These are phyloP conservation scores for Pseudorasbora parva DNA, from an alignment of 2,113 vertebrate genomes.

Conservation along the genomic window DNA sequence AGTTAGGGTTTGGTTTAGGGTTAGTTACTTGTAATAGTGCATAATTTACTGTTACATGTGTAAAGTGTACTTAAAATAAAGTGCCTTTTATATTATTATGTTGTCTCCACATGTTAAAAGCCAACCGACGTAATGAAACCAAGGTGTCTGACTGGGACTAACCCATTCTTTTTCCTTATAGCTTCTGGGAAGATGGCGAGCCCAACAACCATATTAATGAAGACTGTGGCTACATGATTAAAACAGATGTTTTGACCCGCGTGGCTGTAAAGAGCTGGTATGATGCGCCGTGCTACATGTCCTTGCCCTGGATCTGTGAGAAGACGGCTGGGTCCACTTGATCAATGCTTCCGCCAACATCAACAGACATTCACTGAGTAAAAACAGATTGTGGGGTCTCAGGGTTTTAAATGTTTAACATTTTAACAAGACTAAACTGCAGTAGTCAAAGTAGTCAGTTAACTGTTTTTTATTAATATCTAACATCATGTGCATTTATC, in stretches of 20 bases:
- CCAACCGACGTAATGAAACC: background rate
- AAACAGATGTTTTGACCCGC: slow-evolving; percentile 54
- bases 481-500: background rate
- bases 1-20: too few species aligned
- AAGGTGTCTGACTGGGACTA: background rate
- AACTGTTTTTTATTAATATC: background rate
- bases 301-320: slow-evolving; percentile 70
- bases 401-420: background rate
- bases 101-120: background rate
- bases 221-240: slow-evolving; percentile 76
- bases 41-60: too few species aligned
- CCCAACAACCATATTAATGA: slow-evolving; percentile 77
- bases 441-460: too few species aligned
- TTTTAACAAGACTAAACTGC: background rate
- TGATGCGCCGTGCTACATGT: slow-evolving; percentile 72
- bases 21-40: too few species aligned
- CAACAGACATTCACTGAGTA: background rate
- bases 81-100: too few species aligned
- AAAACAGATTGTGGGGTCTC: background rate
- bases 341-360: background rate
- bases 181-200: slow-evolving; percentile 74
- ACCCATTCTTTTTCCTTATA: slow-evolving; percentile 31
- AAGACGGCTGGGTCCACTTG: slow-evolving; percentile 42
- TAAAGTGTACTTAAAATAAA: too few species aligned
- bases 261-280: slow-evolving; percentile 70